Evolutionary conservation across 2,797 vertebrate genomes (phyloP).

Genomic region (Chrysocyon brachyurus): DNA sequence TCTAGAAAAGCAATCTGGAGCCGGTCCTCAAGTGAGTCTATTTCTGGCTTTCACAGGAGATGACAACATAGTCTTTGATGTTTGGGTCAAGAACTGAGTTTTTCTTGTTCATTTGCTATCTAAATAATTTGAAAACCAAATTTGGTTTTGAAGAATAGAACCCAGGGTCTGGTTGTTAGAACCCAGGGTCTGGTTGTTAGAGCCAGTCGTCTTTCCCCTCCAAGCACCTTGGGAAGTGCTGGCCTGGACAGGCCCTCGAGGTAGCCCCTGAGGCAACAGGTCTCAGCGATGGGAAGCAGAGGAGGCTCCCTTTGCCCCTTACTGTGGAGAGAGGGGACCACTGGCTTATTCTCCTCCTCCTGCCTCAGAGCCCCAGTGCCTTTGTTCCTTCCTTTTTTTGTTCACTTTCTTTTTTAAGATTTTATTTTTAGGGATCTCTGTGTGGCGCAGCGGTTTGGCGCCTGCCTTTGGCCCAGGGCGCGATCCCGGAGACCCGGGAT

Average conservation of each 20-base stretch:
- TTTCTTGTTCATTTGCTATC: slow-evolving; percentile 16
- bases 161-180: background rate
- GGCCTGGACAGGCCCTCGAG: fast-evolving
- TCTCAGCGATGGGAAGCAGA: fast-evolving
- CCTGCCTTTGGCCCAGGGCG: too few relatives aligned
- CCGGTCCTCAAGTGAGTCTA: background rate
- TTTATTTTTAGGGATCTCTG: background rate
- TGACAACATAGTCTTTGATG: background rate
- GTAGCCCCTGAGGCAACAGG: fast-evolving
- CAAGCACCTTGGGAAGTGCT: too few relatives aligned
- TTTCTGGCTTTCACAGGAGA: slow-evolving; percentile 47
- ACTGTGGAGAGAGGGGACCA: background rate
- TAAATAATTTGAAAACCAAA: background rate
- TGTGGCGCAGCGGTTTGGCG: too few relatives aligned
- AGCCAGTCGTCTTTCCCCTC: background rate
- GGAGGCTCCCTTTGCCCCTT: background rate
- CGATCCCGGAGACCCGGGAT: too few relatives aligned
- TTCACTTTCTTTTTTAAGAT: background rate
- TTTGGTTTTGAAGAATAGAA: background rate
- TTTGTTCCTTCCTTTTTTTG: background rate
- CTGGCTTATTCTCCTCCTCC: background rate
- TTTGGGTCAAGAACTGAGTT: background rate
- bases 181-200: background rate
- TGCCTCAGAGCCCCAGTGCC: background rate
- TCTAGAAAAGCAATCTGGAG: background rate